phyloP scores from a whole-genome alignment of 2,797 vertebrate species.

The Ctenosaura bakeri region DNA sequence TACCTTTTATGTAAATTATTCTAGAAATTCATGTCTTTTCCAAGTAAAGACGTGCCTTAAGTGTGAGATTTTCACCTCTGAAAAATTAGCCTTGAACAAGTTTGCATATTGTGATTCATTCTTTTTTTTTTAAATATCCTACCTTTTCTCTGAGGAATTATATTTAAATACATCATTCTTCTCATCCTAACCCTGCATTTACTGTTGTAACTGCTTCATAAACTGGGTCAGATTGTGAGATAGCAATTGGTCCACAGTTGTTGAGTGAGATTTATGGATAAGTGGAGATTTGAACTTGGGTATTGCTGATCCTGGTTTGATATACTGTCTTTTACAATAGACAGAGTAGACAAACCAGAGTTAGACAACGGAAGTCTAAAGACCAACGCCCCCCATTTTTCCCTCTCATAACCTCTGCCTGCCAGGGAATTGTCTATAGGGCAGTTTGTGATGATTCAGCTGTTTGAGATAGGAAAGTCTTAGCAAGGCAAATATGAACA shows the following conservation, averaged over 20 bases:
- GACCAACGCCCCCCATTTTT: no score
- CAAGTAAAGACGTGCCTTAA: background rate
- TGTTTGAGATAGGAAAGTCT: background rate
- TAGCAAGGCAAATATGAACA: background rate
- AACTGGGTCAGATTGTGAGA: background rate
- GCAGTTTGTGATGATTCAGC: background rate
- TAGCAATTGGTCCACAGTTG: background rate
- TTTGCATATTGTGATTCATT: background rate
- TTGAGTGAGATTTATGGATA: background rate
- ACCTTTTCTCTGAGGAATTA: no score
- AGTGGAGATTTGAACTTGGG: background rate
- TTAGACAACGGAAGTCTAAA: background rate
- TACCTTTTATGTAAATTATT: background rate
- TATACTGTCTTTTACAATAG: background rate
- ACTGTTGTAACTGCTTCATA: background rate
- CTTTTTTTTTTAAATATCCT: background rate
- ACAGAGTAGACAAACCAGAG: background rate
- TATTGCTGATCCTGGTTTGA: background rate
- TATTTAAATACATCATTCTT: background rate
- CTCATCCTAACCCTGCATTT: background rate
- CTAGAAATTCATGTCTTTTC: background rate
- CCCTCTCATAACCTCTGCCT: background rate
- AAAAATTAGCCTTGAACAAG: background rate
- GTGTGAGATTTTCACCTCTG: background rate
- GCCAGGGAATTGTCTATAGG: background rate